These are phyloP conservation scores for Globodera rostochiensis DNA, from an alignment of 1,140 invertebrate species.

Conservation along the genomic window DNA sequence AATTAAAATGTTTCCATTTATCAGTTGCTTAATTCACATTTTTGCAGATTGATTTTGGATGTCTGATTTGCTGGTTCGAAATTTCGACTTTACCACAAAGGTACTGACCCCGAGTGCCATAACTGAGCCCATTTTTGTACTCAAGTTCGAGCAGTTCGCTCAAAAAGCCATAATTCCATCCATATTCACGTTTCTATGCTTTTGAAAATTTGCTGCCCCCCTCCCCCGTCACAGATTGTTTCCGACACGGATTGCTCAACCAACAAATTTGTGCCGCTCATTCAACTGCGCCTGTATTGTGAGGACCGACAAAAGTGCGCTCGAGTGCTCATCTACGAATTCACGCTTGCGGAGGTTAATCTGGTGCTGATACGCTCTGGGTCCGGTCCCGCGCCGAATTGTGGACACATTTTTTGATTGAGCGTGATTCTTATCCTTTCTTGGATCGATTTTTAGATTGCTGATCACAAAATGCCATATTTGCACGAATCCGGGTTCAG, in stretches of 20 bases:
- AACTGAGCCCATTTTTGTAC: conserved; percentile 10
- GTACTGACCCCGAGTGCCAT: conserved; percentile 20
- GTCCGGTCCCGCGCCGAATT: no score
- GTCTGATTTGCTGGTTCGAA: conserved; percentile 32
- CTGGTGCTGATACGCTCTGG: no score
- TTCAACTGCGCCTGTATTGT: conserved; percentile 3
- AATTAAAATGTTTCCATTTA: background rate
- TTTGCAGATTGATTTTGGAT: conserved; percentile 7
- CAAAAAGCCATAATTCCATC: no score
- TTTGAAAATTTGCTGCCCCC: background rate
- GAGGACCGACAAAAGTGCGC: conserved; percentile 1
- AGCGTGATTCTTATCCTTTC: no score
- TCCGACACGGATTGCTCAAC: conserved; percentile 24
- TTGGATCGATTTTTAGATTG: no score
- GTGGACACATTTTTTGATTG: no score
- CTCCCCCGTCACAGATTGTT: conserved; percentile 17
- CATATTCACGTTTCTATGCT: no score
- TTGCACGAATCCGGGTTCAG: no score
- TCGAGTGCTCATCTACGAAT: background rate
- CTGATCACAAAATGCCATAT: no score
- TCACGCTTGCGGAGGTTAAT: background rate
- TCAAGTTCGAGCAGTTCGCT: no score
- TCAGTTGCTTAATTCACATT: background rate
- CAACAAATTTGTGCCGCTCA: conserved; percentile 2
- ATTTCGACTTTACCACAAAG: conserved; percentile 51